Percentiles rank a stretch among this genome's conserved stretches.
Conservation (phyloP, 2,888 invertebrate species). For the Trilocha varians region DNA sequence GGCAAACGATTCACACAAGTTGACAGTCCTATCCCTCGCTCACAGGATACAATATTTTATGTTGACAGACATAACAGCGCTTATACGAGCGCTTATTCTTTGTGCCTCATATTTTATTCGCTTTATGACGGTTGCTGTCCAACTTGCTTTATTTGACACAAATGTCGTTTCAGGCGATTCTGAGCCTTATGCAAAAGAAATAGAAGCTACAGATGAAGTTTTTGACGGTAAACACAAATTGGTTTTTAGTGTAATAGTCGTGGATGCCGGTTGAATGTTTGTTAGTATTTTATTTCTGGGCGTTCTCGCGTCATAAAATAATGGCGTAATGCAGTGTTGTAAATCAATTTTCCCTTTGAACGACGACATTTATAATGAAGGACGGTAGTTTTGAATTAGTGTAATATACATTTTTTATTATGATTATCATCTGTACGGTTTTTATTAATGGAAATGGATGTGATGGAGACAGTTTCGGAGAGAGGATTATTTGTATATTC, state of each 20-base stretch:
- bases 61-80: conserved; percentile 72
- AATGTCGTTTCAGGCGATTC: conserved; percentile 15
- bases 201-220: conserved; percentile 18
- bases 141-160: conserved; percentile 19
- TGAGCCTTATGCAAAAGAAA: conserved; percentile 20
- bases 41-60: conserved; percentile 72
- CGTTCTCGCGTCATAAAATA: conserved; percentile 71
- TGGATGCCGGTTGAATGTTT: conserved; percentile 70
- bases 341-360: conserved; percentile 70
- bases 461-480: conserved; percentile 3
- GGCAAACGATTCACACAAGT: neutral
- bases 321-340: conserved; percentile 68
- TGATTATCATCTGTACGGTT: conserved; percentile 39
- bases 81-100: conserved; percentile 72
- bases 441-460: conserved; percentile 31
- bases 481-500: conserved; percentile 9
- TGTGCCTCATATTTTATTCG: conserved; percentile 73
- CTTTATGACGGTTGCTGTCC: conserved; percentile 65
- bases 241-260: conserved; percentile 61
- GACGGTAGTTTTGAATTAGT: conserved; percentile 58
- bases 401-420: conserved; percentile 38
- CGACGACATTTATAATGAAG: conserved; percentile 64
- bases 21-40: conserved; percentile 5
- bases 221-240: conserved; percentile 11
- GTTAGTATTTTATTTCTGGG: conserved; percentile 72